Base-by-base conservation (phyloP, 1,140 invertebrate genomes). In the Sycobia sp. region DNA sequence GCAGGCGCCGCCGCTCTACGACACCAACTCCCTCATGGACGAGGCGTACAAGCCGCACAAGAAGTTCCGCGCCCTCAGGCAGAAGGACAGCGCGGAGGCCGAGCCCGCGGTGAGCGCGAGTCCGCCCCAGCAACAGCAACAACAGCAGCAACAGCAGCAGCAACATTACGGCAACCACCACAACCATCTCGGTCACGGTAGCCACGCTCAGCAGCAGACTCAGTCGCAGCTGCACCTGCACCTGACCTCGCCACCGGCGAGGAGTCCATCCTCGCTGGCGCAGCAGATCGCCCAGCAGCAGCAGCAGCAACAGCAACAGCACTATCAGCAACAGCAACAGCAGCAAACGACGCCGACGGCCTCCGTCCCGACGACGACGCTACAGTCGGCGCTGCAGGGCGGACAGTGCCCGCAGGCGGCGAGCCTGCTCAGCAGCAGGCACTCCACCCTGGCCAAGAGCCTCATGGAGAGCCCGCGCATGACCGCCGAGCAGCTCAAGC, bases 41-140 rank as follows among this genome's bases (percentile, higher is more conserved):
- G 93, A 95, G 79, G 93, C 93, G 1, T 96, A 96, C 83, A 93
- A 95, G 72, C 93, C 93, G 44, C 94, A 96, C 84, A 96, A 96
- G 78, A 96, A 96, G 76, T 96, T 96, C 85, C 86, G 94, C 4
- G 91, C 91, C 0, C 78, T 92, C 70, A 82, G 91, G 5, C 87
- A 90, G 69, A 90, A 91, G 67, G 90, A 92, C 68, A 89, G 87
- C 4, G 89, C 90, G 25, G 90, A 90, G 68, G 89, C 90, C 0
- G 91, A 92, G 68, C 84, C 87, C 0, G 81, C 81, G 4, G 74
- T 81, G 25, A 71, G 79, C 9, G 82, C 82, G 29, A 39, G 50
- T 5, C 62, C 47, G n/a, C 46, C 46, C 62, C 46, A 61, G 9
- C 68, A 69, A 1, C 25, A 20, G 14, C 41, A 47, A 1, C 73